phyloP scores from a whole-genome alignment of 1,140 invertebrate genomes.

The Lepidurus couesii region DNA sequence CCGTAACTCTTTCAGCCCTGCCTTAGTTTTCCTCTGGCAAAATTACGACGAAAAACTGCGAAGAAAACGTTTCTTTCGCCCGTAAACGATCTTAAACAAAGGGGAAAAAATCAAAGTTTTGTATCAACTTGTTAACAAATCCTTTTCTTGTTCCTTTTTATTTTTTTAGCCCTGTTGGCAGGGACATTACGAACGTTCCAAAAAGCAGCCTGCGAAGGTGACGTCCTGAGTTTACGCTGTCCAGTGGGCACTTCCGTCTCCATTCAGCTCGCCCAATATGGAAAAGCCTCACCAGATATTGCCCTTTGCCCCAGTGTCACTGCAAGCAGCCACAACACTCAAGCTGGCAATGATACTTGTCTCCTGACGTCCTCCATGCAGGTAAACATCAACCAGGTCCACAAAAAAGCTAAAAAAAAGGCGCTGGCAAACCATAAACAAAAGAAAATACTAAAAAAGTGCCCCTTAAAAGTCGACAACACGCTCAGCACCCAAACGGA shows the following conservation, averaged over 20 bases:
- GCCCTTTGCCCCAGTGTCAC: constrained; percentile 28
- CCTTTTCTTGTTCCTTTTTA: constrained; percentile 39
- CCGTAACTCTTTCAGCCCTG: no score
- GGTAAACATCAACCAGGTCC: constrained; percentile 3
- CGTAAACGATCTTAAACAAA: no score
- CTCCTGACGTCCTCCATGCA: constrained; percentile 27
- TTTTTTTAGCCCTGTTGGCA: constrained; percentile 67
- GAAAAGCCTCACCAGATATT: constrained; percentile 42
- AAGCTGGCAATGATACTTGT: constrained; percentile 30
- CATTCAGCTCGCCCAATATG: constrained; percentile 68
- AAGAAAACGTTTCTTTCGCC: no score
- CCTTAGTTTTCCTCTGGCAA: no score
- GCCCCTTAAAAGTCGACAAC: constrained; percentile 7
- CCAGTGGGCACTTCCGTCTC: constrained; percentile 78
- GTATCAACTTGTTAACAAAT: not conserved
- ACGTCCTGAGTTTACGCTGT: constrained; percentile 73
- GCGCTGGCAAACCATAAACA: not conserved
- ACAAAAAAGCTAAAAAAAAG: not conserved
- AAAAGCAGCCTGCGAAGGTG: constrained; percentile 76
- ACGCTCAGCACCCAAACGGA: not conserved
- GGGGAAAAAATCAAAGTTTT: no score
- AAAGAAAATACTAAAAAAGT: not conserved
- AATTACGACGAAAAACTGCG: no score
- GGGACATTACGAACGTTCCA: constrained; percentile 82
- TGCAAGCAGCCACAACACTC: constrained; percentile 9